phyloP scores from a whole-genome alignment of 2,113 vertebrate species.

The Orthonyx spaldingii region DNA sequence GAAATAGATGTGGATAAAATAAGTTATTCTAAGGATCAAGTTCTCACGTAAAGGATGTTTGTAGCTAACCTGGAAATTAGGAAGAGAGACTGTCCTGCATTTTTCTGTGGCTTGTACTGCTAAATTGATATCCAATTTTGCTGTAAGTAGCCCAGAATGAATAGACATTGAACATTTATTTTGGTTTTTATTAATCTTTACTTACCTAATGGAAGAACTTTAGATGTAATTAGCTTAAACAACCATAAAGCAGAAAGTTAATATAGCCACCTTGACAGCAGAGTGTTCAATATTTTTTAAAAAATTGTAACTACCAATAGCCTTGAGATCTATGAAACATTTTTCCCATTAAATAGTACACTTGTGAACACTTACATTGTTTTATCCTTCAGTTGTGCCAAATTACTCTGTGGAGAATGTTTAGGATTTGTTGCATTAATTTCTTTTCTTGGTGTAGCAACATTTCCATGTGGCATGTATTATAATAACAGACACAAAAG shows the following conservation, averaged over 20 bases:
- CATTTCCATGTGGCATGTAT: not conserved
- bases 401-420: not conserved
- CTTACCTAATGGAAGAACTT: not conserved
- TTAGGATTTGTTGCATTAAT: not conserved
- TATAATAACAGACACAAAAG: not conserved
- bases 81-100: not conserved
- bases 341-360: not conserved
- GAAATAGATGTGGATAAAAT: not conserved
- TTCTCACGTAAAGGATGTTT: not conserved
- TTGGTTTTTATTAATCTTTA: not conserved
- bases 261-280: not conserved
- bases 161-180: not conserved
- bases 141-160: not conserved
- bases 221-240: not conserved
- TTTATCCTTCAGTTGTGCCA: not conserved
- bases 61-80: not conserved
- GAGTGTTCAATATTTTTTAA: not conserved
- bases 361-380: not conserved
- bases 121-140: not conserved
- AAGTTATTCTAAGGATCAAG: not conserved
- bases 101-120: not conserved
- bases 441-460: not conserved
- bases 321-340: not conserved
- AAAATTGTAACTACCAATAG: not conserved
- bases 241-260: not conserved